phyloP scores from a whole-genome alignment of 2,888 invertebrate genomes.

The Netelia fuscicornis region DNA sequence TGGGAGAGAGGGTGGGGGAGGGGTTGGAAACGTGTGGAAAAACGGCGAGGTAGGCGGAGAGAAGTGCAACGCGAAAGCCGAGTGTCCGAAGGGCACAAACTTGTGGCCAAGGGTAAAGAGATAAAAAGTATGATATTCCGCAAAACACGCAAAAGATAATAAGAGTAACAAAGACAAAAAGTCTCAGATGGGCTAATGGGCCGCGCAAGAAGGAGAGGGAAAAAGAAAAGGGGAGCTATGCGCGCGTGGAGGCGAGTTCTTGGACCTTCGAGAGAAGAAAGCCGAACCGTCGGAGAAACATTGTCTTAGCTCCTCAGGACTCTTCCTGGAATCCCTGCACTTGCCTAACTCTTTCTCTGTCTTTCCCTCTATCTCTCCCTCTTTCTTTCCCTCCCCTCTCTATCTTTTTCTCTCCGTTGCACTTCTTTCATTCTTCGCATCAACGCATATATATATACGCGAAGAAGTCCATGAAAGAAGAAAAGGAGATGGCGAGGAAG shows the following conservation, averaged over 20 bases:
- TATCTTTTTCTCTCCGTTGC: neutral
- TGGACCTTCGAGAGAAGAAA: slow-evolving; percentile 67
- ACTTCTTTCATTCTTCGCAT: neutral
- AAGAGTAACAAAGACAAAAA: slow-evolving; percentile 39
- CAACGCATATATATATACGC: neutral
- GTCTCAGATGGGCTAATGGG: slow-evolving; percentile 51
- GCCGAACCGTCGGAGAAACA: slow-evolving; percentile 70
- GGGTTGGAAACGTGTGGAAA: slow-evolving; percentile 11
- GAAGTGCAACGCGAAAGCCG: slow-evolving; percentile 32
- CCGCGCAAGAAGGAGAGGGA: slow-evolving; percentile 55
- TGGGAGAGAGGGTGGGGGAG: slow-evolving; percentile 7
- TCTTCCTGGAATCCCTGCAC: slow-evolving; percentile 71
- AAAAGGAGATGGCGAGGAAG: slow-evolving; percentile 37
- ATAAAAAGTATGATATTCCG: slow-evolving; percentile 43
- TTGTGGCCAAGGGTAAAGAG: slow-evolving; percentile 58
- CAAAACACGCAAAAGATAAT: neutral
- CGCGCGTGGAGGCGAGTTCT: slow-evolving; percentile 63
- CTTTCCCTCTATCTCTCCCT: slow-evolving; percentile 31
- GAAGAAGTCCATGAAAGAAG: neutral
- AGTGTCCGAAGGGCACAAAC: slow-evolving; percentile 57
- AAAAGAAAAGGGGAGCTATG: slow-evolving; percentile 42
- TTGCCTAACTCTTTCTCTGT: slow-evolving; percentile 55
- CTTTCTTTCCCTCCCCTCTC: neutral
- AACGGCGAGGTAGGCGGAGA: neutral
- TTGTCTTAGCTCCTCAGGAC: slow-evolving; percentile 69